Base-by-base conservation (phyloP, 2,888 invertebrate species). In the Uloborus plumipes region DNA sequence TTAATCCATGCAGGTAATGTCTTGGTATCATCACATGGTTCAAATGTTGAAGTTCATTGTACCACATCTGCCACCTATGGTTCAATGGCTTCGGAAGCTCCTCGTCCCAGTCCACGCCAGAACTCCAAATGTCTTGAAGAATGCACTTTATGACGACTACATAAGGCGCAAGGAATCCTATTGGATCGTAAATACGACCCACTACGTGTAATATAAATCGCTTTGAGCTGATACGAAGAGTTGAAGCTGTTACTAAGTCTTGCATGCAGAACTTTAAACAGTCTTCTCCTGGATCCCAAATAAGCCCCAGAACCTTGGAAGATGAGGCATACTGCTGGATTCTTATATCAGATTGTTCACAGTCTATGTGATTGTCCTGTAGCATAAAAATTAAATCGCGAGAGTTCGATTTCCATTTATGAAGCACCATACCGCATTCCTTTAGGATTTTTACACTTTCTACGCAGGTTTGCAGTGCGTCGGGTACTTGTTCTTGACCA, bases 11-110 rank as follows among this genome's bases (percentile, higher is more conserved):
- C 26, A 26, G 26, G 4, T 26, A 26, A 26, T 4, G 4, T 26
- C 26, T 26, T 2, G 26, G 26, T 26, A 2, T 26, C 26, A 3
- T 26, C 26, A 26, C 26, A 26, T 4, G 2, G 26, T 53, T 53
- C n/a, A 53, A n/a, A n/a, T 53, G 2, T 6, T 53, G 2, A 15
- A 53, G 2, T 53, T n/a, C 53, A 53, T n/a, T 6, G n/a, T 7
- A 53, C 53, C 53, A 53, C 53, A 53, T 16, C 53, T 53, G 53
- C 53, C 53, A 53, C 53, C n/a, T 53, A 7, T n/a, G n/a, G 53
- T 53, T 7, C 15, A 53, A n/a, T 53, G 53, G n/a, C 6, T 16
- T 16, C 15, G 53, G 53, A 2, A 53, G 53, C n/a, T 53, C n/a
- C 3, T 53, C 53, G 53, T 53, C 53, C 53, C 53, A 53, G 6